Base-by-base conservation (phyloP, 2,888 invertebrate species). In the Steromphala cineraria region DNA sequence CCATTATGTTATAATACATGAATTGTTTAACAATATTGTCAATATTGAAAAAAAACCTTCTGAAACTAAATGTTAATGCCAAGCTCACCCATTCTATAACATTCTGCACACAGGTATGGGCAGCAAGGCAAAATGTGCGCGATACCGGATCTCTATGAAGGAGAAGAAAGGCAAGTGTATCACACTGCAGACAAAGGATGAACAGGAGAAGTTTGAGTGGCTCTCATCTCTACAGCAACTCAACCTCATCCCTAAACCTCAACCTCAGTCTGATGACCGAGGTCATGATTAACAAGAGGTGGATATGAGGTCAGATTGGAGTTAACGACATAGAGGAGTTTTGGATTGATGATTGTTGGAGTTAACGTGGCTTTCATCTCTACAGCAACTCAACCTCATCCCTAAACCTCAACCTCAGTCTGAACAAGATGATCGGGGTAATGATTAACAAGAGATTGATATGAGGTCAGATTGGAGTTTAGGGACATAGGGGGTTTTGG, bases 201-300 rank as follows among this genome's bases (percentile, higher is more conserved):
- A 88, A 56, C 89, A 88, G 52, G 90, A 91, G 67, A 88, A 88
- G 81, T 83, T 82, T 81, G 89, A 89, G 67, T 90, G 89, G 86
- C 79, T 88, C 53, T 74, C 87, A 13, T 56, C 87, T 17, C 78
- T 91, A 8, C 83, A 86, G 78, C 78, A 83, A 13, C 81, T 88
- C 67, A 78, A 10, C 17, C 24, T 17, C 4, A 62, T 53, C 19
- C 36, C 53, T n/a, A 79, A 79, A 71, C 52, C 71, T 19, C 31
- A 17, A 19, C n/a, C n/a, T n/a, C n/a, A n/a, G n/a, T n/a, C n/a
- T n/a, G n/a, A n/a, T n/a, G n/a, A n/a, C n/a, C n/a, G n/a, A n/a
- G n/a, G n/a, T n/a, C n/a, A n/a, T n/a, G n/a, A n/a, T n/a, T n/a
- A n/a, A n/a, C n/a, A n/a, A n/a, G n/a, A n/a, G n/a, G n/a, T n/a